Percentiles rank a stretch among this genome's conserved stretches.
These are phyloP conservation scores for Ceratitis capitata DNA, from an alignment of 1,140 invertebrate genomes.

Conservation along the genomic window DNA sequence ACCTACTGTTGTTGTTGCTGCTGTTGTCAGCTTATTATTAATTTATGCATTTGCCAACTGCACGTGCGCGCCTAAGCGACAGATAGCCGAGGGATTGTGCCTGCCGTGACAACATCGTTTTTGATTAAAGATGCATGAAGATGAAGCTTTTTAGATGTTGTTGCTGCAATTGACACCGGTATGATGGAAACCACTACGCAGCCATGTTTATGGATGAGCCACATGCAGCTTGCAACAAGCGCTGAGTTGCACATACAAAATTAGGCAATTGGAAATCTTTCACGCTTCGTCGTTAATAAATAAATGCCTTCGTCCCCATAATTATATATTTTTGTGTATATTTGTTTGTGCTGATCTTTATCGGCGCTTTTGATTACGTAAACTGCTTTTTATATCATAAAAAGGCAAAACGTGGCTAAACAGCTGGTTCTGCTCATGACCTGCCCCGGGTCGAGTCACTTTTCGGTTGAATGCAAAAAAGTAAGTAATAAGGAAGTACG, in stretches of 20 bases:
- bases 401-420: neutral
- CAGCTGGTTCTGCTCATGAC: neutral
- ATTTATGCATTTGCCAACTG: conserved; percentile 10
- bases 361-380: neutral
- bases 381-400: neutral
- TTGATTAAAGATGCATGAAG: too few relatives aligned
- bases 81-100: neutral
- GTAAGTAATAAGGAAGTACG: too few relatives aligned
- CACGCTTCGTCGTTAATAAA: neutral
- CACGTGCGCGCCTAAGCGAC: neutral
- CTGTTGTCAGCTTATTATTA: neutral
- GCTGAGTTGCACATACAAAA: neutral
- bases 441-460: neutral
- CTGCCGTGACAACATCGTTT: neutral
- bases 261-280: neutral
- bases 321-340: too few relatives aligned
- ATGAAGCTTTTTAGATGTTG: neutral
- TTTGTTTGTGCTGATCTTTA: neutral
- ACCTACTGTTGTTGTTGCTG: neutral
- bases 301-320: neutral
- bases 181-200: neutral
- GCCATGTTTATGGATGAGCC: neutral
- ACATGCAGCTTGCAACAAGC: neutral
- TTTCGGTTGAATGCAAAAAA: too few relatives aligned
- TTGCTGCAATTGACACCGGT: neutral